Evolutionary conservation across 2,113 vertebrate genomes (phyloP), one percentile per base, ranked within the genome.

Genomic region (Indicator indicator): DNA sequence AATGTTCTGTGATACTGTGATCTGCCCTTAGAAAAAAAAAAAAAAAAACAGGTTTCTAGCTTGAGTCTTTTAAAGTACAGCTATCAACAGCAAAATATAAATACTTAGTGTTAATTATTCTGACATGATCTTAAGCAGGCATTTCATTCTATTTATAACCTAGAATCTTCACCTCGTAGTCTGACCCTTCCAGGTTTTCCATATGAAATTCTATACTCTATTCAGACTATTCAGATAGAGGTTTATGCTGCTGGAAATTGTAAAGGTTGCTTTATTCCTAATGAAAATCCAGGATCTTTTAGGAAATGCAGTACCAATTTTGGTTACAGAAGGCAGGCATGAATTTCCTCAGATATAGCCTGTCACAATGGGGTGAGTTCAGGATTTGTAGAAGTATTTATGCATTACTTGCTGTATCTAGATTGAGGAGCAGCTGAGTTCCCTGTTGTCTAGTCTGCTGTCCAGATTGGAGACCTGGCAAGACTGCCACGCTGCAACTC

Each of bases 261-360:
- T 72, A 18, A 79, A 60, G 32, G 44, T 50, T 1, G 16, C 83
- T 81, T 38, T 59, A 58, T n/a, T 52, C 36, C 76, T 50, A 42
- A 75, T 40, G 50, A 70, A 78, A 64, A 77, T 24, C 26, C 27
- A 28, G 38, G 32, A 30, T 85, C 21, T 86, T 89, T 80, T 84
- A 79, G 83, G n/a, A 73, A 95, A 76, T 88, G 32, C 65, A 50
- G 71, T 70, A 60, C 44, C 69, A 76, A 44, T 63, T 79, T 55
- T 77, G 24, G 8, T 55, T 64, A 75, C 78, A 68, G 21, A 62
- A 72, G 38, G 32, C 42, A 83, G 19, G 55, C 88, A 58, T 36
- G 50, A 12, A 64, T 95, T 95, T 95, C 48, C 69, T 54, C 6
- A 33, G 14, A 60, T 91, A 84, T 86, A 90, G 95, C 36, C 11